Evolutionary conservation across 1,140 invertebrate genomes (phyloP).

Genomic region (Orussus abietinus): DNA sequence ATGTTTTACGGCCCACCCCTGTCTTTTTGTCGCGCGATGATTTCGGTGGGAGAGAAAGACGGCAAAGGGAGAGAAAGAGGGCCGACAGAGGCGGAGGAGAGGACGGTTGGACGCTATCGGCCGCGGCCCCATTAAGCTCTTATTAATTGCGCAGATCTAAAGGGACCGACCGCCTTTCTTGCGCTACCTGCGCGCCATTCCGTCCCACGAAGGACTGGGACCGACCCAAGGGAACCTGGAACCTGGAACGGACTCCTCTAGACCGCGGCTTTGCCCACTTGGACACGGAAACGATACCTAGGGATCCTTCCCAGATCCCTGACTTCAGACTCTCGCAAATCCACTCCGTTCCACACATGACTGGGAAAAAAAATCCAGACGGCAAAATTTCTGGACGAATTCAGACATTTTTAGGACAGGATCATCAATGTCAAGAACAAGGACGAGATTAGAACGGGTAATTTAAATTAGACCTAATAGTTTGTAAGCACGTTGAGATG

Average conservation of each 20-base stretch:
- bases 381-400: no score
- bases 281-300: not conserved
- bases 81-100: conserved; percentile 4
- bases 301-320: not conserved
- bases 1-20: conserved; percentile 31
- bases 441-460: no score
- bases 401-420: no score
- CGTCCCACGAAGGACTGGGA: conserved; percentile 13
- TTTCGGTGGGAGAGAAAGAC: conserved; percentile 24
- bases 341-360: no score
- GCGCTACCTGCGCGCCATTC: conserved; percentile 48
- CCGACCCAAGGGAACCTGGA: not conserved
- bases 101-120: conserved; percentile 31
- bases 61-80: conserved; percentile 8
- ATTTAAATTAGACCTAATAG: no score
- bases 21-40: conserved; percentile 34
- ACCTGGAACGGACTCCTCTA: not conserved
- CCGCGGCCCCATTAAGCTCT: conserved; percentile 49
- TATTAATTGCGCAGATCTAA: conserved; percentile 53
- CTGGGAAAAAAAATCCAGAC: no score
- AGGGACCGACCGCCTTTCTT: conserved; percentile 46
- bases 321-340: not conserved
- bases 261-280: not conserved
- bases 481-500: no score
- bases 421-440: no score